phyloP scores from a whole-genome alignment of 2,797 vertebrate species.

The Coccyzus lansbergi region DNA sequence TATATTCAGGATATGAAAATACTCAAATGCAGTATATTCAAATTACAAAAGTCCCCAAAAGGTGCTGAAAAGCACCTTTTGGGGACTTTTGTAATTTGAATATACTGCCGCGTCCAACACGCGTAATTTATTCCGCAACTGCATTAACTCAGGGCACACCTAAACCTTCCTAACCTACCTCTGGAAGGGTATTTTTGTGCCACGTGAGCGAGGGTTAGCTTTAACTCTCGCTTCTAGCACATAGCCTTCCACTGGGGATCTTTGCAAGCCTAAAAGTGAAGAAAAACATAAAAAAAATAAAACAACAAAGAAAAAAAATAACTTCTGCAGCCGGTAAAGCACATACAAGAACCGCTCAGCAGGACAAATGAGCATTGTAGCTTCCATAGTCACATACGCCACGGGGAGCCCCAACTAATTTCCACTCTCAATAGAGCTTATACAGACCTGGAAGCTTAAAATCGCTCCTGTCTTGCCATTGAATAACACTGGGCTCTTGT shows the following conservation, averaged over 20 bases:
- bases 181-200: slow-evolving; percentile 1
- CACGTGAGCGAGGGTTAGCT: neutral
- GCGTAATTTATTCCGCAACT: slow-evolving; percentile 5
- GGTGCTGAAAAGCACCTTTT: too few species aligned
- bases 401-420: slow-evolving; percentile 71
- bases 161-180: slow-evolving; percentile 11
- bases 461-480: slow-evolving; percentile 61
- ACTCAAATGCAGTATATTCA: too few species aligned
- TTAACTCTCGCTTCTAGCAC: slow-evolving; percentile 31
- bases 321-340: slow-evolving; percentile 61
- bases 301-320: neutral
- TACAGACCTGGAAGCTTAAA: slow-evolving; percentile 71
- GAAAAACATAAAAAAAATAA: neutral
- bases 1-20: too few species aligned
- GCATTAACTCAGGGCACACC: neutral
- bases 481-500: slow-evolving; percentile 51
- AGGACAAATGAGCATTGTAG: slow-evolving; percentile 71
- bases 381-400: slow-evolving; percentile 67
- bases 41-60: too few species aligned
- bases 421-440: slow-evolving; percentile 72
- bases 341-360: slow-evolving; percentile 57
- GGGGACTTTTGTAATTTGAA: slow-evolving; percentile 37
- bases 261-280: neutral
- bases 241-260: neutral
- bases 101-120: neutral